A percentile compares a stretch with the other conserved stretches of the same genome.
phyloP scores from a whole-genome alignment of 2,797 vertebrate genomes.

The Gephyroberyx darwinii region DNA sequence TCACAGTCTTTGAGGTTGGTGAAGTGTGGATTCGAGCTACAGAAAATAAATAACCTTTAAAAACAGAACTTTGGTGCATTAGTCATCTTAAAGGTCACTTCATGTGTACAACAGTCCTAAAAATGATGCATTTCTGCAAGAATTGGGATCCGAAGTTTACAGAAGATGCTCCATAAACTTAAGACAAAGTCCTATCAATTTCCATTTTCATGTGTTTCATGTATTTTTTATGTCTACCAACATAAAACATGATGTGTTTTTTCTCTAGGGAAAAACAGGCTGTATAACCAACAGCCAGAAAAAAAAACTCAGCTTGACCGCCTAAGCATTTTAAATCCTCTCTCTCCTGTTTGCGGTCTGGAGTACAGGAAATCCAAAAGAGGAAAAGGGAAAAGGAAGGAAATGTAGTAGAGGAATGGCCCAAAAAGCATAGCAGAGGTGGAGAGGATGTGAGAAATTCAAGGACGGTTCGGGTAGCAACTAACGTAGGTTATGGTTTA shows the following conservation, averaged over 20 bases:
- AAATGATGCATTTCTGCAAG: not conserved
- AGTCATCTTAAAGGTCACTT: not conserved
- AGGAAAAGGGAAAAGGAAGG: conserved; percentile 1
- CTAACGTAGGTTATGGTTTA: no score
- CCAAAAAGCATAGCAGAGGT: not conserved
- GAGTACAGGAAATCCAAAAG: not conserved
- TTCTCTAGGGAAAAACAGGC: no score
- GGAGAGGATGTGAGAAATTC: not conserved
- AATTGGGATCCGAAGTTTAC: not conserved
- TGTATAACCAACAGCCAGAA: not conserved
- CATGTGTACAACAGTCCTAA: not conserved
- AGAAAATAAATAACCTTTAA: not conserved
- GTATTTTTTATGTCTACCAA: not conserved
- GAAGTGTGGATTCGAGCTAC: not conserved
- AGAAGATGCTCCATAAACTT: not conserved
- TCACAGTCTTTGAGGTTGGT: not conserved
- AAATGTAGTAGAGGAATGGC: not conserved
- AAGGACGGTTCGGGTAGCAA: not conserved
- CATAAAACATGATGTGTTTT: not conserved
- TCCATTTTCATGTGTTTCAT: not conserved
- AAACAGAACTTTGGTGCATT: not conserved
- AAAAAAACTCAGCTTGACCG: not conserved
- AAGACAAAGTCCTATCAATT: not conserved
- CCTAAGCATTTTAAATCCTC: not conserved
- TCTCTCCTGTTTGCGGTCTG: not conserved